Base-by-base conservation (phyloP, 2,797 vertebrate genomes). In the Tokudaia tokunoshimensis region DNA sequence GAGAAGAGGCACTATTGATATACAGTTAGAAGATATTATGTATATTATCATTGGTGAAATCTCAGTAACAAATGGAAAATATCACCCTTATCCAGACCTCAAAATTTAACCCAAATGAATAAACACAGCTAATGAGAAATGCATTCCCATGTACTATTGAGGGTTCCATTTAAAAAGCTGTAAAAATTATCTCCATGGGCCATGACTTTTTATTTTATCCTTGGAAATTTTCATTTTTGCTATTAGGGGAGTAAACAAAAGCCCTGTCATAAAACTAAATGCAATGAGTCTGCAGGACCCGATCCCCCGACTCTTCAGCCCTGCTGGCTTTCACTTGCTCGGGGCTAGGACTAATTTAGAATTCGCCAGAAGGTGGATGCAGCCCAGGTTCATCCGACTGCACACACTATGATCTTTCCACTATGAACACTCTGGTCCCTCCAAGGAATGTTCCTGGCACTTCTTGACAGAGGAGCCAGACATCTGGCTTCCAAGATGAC, bases 141-240 rank as follows among this genome's bases (percentile, higher is more conserved):
- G 55, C 14, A 91, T 85, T 95, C 47, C 47, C 52, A 78, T 11
- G 34, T 74, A n/a, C 83, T 89, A 59, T 78, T 87, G 92, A 74
- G 19, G 20, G 76, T 94, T 93, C 94, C 88, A 90, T 57, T 50
- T 59, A 15, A 94, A 87, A 74, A 83, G 95, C 41, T 79, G 41
- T 93, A 70, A 96, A 65, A 37, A 65, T 24, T 24, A 31, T 67
- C 75, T 95, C 87, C 34, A 92, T 57, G 59, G 7, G 70, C 96
- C 93, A 92, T 59, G 94, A n/a, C 20, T 92, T 95, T 94, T 95
- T 12, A 81, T 95, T 93, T 88, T 19, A 55, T 96, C 55, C 59
- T 52, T 59, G 41, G 72, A 52, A 75, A 92, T 8, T n/a, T 74
- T 86, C 52, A 67, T 84, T 92, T 96, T 94, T 94, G 44, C 75